Base-by-base conservation (phyloP, 2,888 invertebrate genomes). In the Drosophila merina region DNA sequence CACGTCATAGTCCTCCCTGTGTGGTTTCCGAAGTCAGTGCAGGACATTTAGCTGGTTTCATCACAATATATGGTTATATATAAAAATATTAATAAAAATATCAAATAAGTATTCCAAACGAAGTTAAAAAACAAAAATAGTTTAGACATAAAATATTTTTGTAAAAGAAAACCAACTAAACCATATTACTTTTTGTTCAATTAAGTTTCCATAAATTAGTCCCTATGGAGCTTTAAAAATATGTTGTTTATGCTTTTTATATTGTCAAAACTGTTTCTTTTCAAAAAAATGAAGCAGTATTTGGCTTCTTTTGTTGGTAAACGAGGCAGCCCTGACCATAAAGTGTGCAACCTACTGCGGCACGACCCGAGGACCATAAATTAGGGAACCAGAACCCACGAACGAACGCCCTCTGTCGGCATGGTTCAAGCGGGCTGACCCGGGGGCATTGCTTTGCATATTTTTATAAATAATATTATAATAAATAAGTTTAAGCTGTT, bases 381-480 rank as follows among this genome's bases (percentile, higher is more conserved):
- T 82, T 81, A 84, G 78, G 63, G 68, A 69, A 58, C 71, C 69
- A 50, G 49, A 33, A 49, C 60, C 28, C 45, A 33, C 48, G 54
- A 45, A 45, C 12, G 40, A 55, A 57, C 69, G 64, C 75, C 67
- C 74, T 73, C 67, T 76, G 81, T 74, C 81, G 66, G 75, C 58
- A 63, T 60, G 74, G 55, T 49, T 71, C 66, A 62, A 42, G 44
- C 38, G 31, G 48, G 62, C 58, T 60, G 62, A 55, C 70, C 52
- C 57, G 26, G 50, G 44, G 44, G 51, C 57, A 55, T 63, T 78
- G 36, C 44, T 74, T 58, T 76, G 76, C 71, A 76, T 78, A 84
- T 72, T 79, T 73, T 74, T 76, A 68, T 73, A 84, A 86, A 86
- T 84, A 80, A 80, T 82, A 78, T 81, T 82, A 84, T 78, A 86